Evolutionary conservation across 1,140 invertebrate genomes (phyloP).

Genomic region (Eurosta solidaginis): DNA sequence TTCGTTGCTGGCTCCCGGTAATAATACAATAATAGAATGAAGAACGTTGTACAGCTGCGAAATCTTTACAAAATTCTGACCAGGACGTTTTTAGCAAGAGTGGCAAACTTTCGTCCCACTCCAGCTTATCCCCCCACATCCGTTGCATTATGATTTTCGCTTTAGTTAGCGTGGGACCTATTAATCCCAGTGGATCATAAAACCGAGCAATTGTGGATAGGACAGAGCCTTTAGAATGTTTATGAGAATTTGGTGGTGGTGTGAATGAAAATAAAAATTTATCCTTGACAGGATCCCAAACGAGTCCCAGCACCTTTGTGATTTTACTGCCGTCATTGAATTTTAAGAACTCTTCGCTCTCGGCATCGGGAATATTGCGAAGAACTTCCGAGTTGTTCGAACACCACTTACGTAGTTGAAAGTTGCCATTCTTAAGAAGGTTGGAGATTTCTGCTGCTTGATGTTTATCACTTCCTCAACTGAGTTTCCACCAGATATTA

Average conservation of each 20-base stretch:
- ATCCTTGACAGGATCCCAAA: conserved; percentile 37
- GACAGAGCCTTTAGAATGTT: too few species aligned
- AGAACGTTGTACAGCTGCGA: conserved; percentile 37
- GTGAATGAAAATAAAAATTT: conserved; percentile 37
- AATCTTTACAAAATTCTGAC: conserved; percentile 33
- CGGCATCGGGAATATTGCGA: conserved; percentile 30
- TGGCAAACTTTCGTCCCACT: conserved; percentile 50
- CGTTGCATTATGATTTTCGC: conserved; percentile 50
- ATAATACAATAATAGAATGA: conserved; percentile 34
- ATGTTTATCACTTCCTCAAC: conserved; percentile 44
- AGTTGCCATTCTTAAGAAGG: conserved; percentile 38
- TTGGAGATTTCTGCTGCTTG: conserved; percentile 33
- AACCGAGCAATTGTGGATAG: conserved; percentile 49
- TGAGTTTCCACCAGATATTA: conserved; percentile 49
- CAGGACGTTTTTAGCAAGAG: conserved; percentile 34
- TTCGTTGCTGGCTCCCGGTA: conserved; percentile 29
- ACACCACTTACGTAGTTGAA: conserved; percentile 44
- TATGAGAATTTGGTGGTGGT: neutral
- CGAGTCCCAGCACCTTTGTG: conserved; percentile 39
- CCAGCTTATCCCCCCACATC: conserved; percentile 43
- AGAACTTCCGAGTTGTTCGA: conserved; percentile 40
- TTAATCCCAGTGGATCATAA: too few species aligned
- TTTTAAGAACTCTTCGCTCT: neutral
- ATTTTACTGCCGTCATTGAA: neutral
- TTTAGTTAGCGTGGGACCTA: conserved; percentile 43